Evolutionary conservation across 2,797 vertebrate species (phyloP), one percentile per base, ranked within the genome.

Genomic region (Menidia menidia): DNA sequence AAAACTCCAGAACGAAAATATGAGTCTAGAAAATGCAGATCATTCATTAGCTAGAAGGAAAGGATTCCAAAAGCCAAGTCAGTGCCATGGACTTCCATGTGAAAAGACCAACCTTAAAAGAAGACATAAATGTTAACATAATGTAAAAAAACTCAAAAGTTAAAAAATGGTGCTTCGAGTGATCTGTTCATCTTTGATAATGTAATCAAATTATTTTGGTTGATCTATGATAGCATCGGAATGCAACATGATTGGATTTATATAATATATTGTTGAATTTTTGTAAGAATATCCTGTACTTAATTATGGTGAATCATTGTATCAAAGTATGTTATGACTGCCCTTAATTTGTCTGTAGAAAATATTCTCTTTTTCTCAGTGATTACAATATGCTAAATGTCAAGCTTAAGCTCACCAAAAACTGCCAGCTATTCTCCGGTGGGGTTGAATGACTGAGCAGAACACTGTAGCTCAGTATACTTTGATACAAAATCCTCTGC

Each of bases 371-470:
- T 5, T 39, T 39, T 39, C 35, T 39, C 35, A 6, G 10, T 39
- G 35, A 39, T 39, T 10, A 39, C 35, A 39, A 39, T 15, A 6
- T 48, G n/a, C 47, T 18, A 48, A 48, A 55, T 18, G 14, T 61
- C 30, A 50, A 30, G 75, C 47, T 69, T 15, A 30, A 31, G 30
- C 13, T 48, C 30, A 16, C 8, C 6, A 32, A 70, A 45, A 79
- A 56, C 18, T 48, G 53, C 48, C 57, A 30, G 43, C 15, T 16
- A 42, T 32, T 42, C 31, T n/a, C 18, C 14, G 39, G 43, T 53
- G 44, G 43, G 39, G 43, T 53, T 51, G 43, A 64, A 47, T 52
- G 64, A 39, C 18, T 62, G 45, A 62, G 50, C 31, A 64, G 43
- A 51, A 64, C 64, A 50, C 35, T 39, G 45, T 19, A 66, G 39